Evolutionary conservation across 2,797 vertebrate genomes (phyloP).

Genomic region (Craterocephalus amniculus): DNA sequence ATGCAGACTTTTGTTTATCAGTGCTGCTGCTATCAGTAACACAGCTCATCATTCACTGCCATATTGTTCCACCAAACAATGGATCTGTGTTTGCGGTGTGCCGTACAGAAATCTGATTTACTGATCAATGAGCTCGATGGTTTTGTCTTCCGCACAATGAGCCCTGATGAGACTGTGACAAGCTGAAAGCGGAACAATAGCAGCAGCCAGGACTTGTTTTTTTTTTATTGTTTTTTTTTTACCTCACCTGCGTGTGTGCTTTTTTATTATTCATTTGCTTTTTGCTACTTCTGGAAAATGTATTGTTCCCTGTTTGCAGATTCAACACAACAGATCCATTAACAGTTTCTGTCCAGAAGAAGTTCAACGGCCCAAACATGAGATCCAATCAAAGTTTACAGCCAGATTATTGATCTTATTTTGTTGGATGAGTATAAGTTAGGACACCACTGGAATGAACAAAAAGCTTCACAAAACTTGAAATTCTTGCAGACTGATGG

Average conservation of each 20-base stretch:
- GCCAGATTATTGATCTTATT: neutral
- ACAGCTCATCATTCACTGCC: conserved; percentile 71
- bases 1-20: conserved; percentile 69
- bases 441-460: neutral
- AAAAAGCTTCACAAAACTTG: neutral
- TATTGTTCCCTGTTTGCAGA: conserved; percentile 21
- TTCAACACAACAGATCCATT: conserved; percentile 18
- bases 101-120: conserved; percentile 61
- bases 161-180: conserved; percentile 60
- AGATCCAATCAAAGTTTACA: conserved; percentile 1
- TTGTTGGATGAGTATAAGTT: neutral
- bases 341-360: neutral
- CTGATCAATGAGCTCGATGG: conserved; percentile 52
- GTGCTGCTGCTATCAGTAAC: conserved; percentile 62
- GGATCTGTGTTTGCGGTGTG: conserved; percentile 50
- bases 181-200: conserved; percentile 57
- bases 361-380: conserved; percentile 8
- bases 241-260: conserved; percentile 21
- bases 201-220: conserved; percentile 11
- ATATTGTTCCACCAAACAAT: conserved; percentile 70
- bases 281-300: conserved; percentile 30
- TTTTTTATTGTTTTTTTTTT: neutral
- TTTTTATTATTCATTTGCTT: neutral
- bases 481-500: neutral
- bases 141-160: conserved; percentile 68